Conservation (phyloP, 2,888 invertebrate species). For the Rhyacophila evoluta region DNA sequence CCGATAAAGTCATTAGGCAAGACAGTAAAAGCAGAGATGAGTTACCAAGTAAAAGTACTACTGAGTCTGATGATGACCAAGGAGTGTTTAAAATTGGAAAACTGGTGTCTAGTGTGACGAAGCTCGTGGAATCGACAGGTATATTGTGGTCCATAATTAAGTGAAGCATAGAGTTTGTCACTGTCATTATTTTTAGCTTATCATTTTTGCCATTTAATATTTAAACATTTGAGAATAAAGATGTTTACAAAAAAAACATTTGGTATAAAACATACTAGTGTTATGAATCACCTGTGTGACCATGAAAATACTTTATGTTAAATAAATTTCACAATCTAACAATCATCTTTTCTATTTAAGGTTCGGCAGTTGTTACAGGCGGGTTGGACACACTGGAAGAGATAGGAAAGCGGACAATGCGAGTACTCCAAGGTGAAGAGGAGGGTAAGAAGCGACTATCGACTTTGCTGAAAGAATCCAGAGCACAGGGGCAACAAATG, state of each 20-base stretch:
- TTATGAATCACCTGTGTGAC: too few relatives aligned
- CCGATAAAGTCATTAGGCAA: background rate
- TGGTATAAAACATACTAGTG: too few relatives aligned
- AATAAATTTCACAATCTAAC: too few relatives aligned
- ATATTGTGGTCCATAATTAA: too few relatives aligned
- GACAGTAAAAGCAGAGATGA: background rate
- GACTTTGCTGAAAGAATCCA: slow-evolving; percentile 76
- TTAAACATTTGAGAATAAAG: too few relatives aligned
- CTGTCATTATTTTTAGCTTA: background rate
- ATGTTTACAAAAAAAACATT: too few relatives aligned
- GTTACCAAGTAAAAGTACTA: background rate
- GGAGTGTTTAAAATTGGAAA: slow-evolving; percentile 72
- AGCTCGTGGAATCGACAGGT: slow-evolving; percentile 78
- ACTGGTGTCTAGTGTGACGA: slow-evolving; percentile 77
- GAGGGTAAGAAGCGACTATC: slow-evolving; percentile 68
- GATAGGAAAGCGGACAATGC: slow-evolving; percentile 95
- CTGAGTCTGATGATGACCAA: slow-evolving; percentile 55
- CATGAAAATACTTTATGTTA: too few relatives aligned
- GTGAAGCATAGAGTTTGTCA: too few relatives aligned
- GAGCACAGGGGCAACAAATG: slow-evolving; percentile 72
- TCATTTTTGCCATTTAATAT: too few relatives aligned
- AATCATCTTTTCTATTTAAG: too few relatives aligned
- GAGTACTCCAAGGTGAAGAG: slow-evolving; percentile 77
- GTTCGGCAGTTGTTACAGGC: slow-evolving; percentile 81
- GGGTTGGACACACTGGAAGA: slow-evolving; percentile 91